Evolutionary conservation across 2,888 invertebrate species (phyloP), one percentile per base, ranked within the genome.

Genomic region (Apomyelois bistriatella): DNA sequence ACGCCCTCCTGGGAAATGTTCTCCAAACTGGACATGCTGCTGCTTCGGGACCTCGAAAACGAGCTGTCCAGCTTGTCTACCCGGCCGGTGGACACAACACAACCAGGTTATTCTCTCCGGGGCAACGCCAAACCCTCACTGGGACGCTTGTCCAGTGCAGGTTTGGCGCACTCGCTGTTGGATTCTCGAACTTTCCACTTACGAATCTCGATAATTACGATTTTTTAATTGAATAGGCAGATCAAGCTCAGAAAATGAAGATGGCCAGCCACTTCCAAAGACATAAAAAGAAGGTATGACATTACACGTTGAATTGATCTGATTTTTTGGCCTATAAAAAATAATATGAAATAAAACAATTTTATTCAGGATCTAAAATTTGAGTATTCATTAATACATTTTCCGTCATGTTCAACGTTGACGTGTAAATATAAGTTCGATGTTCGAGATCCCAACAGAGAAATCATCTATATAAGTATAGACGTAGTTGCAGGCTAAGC

Each of bases 1-100:
- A 99, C 95, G 81, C 98, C 95, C 92, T 99, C 99, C 72, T 96
- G 95, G 76, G 96, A 95, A 90, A 98, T 97, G 92, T 98, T 98
- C 91, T 99, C 98, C 80, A 99, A 92, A 87, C 98, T 98, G 76
- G 98, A 98, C 95, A 98, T 98, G 88, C 97, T 98, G 86, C 98
- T 98, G 85, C 98, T 98, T 76, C 98, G 94, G 67, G 98, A 99
- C 83, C 98, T 94, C 74, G 98, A 98, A 92, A 98, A 98, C 71
- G 97, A 96, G 87, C 95, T 97, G 92, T 98, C 98, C 93, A 97
- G 93, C 93, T 98, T 98, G 93, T 98, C 98, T 98, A 93, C 92
- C 91, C 95, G 94, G 91, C 94, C 94, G 80, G 84, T 74, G 76
- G 75, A 79, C 74, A 85, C 73, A 75, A 76, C 71, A 75, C 59